phyloP scores from a whole-genome alignment of 2,113 vertebrate species.

The Sarotherodon lohbergeri region DNA sequence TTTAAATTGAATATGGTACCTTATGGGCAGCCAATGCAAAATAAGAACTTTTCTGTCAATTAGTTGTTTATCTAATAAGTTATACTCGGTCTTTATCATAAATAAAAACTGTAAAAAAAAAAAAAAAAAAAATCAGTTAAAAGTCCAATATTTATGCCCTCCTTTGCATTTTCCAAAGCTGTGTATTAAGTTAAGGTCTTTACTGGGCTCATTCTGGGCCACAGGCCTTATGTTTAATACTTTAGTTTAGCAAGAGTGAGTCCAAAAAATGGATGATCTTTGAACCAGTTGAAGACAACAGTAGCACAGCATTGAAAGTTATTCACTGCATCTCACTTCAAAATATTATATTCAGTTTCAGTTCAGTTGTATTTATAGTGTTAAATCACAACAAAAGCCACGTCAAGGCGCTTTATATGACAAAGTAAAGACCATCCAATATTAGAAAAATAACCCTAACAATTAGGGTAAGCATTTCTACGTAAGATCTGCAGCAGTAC shows the following conservation, averaged over 20 bases:
- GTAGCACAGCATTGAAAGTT: neutral
- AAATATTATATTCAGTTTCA: neutral
- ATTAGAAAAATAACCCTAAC: neutral
- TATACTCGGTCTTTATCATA: too few species aligned
- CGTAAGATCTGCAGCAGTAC: neutral
- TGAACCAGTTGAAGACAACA: neutral
- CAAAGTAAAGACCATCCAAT: neutral
- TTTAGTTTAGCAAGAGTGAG: neutral
- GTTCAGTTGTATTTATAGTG: neutral
- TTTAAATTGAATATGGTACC: too few species aligned
- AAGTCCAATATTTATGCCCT: too few species aligned
- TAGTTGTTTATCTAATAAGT: too few species aligned
- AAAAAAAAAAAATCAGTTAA: too few species aligned
- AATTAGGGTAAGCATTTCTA: neutral
- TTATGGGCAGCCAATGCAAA: too few species aligned
- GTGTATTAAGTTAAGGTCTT: too few species aligned
- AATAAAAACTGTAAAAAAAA: too few species aligned
- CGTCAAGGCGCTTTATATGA: neutral
- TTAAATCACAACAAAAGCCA: neutral
- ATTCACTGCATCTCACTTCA: neutral
- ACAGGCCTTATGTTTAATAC: too few species aligned
- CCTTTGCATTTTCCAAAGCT: too few species aligned
- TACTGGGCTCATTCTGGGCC: too few species aligned
- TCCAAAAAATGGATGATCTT: neutral
- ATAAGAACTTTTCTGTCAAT: too few species aligned